Conservation (phyloP, 2,888 invertebrate genomes). For the Pogonocherus hispidulus region DNA sequence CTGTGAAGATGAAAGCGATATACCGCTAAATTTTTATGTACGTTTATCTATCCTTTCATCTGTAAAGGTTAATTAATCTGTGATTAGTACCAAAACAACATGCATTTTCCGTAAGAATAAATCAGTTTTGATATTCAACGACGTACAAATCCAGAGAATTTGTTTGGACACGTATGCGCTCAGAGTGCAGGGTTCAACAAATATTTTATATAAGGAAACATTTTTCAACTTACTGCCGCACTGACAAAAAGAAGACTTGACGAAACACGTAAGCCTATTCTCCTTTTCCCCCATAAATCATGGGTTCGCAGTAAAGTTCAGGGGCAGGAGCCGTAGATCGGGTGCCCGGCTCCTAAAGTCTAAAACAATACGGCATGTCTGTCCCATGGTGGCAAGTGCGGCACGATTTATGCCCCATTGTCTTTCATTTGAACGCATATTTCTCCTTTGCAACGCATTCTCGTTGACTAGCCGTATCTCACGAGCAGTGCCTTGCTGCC, state of each 20-base stretch:
- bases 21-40: too few relatives aligned
- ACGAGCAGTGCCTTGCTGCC: conserved; percentile 49
- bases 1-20: too few relatives aligned
- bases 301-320: conserved; percentile 13
- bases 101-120: too few relatives aligned
- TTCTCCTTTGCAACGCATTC: conserved; percentile 60
- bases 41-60: too few relatives aligned
- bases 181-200: too few relatives aligned
- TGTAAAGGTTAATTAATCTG: too few relatives aligned
- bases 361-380: conserved; percentile 57
- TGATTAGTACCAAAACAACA: too few relatives aligned
- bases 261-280: conserved; percentile 2
- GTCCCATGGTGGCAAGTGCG: conserved; percentile 56
- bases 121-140: too few relatives aligned
- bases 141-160: too few relatives aligned
- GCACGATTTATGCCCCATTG: conserved; percentile 69
- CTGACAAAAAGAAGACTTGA: conserved; percentile 4
- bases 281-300: conserved; percentile 15
- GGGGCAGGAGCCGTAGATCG: conserved; percentile 11
- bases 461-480: conserved; percentile 60
- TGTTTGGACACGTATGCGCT: too few relatives aligned
- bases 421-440: conserved; percentile 70
- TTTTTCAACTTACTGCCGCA: background rate
- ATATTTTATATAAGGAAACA: too few relatives aligned
- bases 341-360: conserved; percentile 46